Conservation (phyloP, 2,113 vertebrate genomes). For the Redunca redunca region DNA sequence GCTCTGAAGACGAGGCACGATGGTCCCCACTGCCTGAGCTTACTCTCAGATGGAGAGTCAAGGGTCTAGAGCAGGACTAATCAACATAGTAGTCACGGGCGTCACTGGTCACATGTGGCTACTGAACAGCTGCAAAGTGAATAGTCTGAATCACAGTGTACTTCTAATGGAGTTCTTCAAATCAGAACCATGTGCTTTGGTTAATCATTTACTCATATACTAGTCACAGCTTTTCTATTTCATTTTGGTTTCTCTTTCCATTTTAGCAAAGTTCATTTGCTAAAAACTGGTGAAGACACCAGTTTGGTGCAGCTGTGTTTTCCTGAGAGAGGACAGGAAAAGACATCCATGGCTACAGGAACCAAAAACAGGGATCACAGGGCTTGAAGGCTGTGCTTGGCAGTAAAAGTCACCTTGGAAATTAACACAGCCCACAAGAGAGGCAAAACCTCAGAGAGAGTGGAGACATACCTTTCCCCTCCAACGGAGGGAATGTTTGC, state of each 20-base stretch:
- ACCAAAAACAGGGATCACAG: background rate
- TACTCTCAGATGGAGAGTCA: background rate
- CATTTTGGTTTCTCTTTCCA: background rate
- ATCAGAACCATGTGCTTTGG: background rate
- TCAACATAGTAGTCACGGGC: background rate
- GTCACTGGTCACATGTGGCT: background rate
- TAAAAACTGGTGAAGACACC: background rate
- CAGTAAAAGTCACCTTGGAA: background rate
- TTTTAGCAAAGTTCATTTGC: background rate
- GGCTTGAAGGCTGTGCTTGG: accelerated
- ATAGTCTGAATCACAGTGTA: background rate
- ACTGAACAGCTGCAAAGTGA: background rate
- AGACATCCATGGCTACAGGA: background rate
- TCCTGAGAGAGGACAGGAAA: background rate
- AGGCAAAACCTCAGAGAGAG: background rate
- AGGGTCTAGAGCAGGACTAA: background rate
- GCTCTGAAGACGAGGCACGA: background rate
- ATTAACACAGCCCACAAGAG: background rate
- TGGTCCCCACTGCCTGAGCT: background rate
- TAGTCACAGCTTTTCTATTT: background rate
- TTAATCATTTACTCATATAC: background rate
- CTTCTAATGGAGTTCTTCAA: background rate
- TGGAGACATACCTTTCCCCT: background rate
- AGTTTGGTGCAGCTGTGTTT: background rate
- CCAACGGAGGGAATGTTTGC: accelerated